These are phyloP conservation scores for Gryon sp. DNA, from an alignment of 1,140 invertebrate genomes.

Conservation along the genomic window DNA sequence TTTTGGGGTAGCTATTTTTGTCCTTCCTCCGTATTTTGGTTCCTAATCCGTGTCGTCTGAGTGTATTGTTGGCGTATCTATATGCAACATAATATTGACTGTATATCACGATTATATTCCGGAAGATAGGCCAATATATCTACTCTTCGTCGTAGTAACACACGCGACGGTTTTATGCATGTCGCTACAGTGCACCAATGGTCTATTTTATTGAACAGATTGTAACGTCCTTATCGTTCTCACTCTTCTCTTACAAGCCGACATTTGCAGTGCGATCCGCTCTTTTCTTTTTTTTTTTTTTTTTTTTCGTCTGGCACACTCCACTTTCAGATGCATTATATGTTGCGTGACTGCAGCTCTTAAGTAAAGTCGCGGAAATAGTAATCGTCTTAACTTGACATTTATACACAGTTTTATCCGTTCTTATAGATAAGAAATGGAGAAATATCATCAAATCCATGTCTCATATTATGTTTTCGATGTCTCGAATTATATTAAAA, in stretches of 20 bases:
- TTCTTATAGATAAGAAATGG: too few relatives aligned
- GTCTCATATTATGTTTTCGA: constrained; percentile 28
- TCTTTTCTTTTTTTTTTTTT: constrained; percentile 23
- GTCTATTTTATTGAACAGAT: constrained; percentile 62
- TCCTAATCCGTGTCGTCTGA: constrained; percentile 60
- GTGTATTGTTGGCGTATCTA: constrained; percentile 66
- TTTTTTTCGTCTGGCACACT: too few relatives aligned
- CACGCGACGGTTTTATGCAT: constrained; percentile 71
- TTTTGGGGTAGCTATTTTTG: constrained; percentile 19
- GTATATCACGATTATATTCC: constrained; percentile 74
- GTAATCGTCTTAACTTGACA: constrained; percentile 58
- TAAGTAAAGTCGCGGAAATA: constrained; percentile 57
- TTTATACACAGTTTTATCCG: constrained; percentile 49
- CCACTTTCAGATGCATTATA: constrained; percentile 53
- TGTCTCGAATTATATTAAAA: constrained; percentile 21
- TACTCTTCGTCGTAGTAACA: constrained; percentile 60
- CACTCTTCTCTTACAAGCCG: constrained; percentile 10
- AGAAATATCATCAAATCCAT: constrained; percentile 38
- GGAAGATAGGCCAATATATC: constrained; percentile 70
- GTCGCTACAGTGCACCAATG: constrained; percentile 66
- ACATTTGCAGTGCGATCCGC: constrained; percentile 18
- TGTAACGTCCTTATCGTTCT: constrained; percentile 65
- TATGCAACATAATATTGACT: constrained; percentile 70
- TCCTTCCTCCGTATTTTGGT: constrained; percentile 3
- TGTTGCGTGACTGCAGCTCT: constrained; percentile 39